A percentile compares a stretch with the other conserved stretches of the same genome.
Conservation (phyloP, 2,888 invertebrate species). For the Matsumyia berberina region DNA sequence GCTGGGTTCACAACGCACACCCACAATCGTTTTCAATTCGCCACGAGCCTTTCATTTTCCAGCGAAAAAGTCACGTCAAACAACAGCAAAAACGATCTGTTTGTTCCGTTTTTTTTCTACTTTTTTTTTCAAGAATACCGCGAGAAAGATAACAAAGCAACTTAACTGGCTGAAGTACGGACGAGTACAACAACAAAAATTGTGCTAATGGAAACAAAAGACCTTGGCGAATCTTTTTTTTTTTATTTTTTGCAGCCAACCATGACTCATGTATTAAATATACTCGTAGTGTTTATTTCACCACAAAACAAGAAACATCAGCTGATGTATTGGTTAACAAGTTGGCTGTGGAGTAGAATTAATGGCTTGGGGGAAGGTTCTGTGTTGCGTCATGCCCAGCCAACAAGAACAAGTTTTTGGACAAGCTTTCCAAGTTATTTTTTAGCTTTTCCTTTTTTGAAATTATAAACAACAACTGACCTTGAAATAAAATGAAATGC, state of each 20-base stretch:
- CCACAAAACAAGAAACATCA: slow-evolving; percentile 53
- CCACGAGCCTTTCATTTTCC: neutral
- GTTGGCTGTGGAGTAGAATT: neutral
- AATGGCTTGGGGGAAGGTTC: slow-evolving; percentile 15
- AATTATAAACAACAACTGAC: slow-evolving; percentile 28
- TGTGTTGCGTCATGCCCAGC: slow-evolving; percentile 52
- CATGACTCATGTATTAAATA: slow-evolving; percentile 34
- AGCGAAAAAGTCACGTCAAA: neutral
- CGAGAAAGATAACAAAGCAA: slow-evolving; percentile 12
- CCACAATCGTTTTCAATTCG: too few species aligned
- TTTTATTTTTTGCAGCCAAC: slow-evolving; percentile 10
- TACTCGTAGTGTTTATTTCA: slow-evolving; percentile 25
- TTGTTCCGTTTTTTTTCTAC: too few species aligned
- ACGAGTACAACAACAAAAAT: slow-evolving; percentile 46
- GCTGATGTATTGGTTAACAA: slow-evolving; percentile 55
- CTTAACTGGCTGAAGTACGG: neutral
- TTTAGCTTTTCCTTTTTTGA: neutral
- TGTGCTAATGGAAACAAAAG: slow-evolving; percentile 57
- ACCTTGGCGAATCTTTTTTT: slow-evolving; percentile 37
- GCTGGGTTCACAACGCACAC: too few species aligned
- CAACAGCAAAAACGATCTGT: slow-evolving; percentile 1
- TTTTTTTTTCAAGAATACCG: slow-evolving; percentile 1
- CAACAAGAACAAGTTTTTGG: slow-evolving; percentile 39
- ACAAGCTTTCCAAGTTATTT: slow-evolving; percentile 15
- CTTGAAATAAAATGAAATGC: slow-evolving; percentile 24